Percentiles rank a stretch among this genome's conserved stretches.
Evolutionary conservation across 2,888 invertebrate species (phyloP).

Genomic region (Mythimna pallens): DNA sequence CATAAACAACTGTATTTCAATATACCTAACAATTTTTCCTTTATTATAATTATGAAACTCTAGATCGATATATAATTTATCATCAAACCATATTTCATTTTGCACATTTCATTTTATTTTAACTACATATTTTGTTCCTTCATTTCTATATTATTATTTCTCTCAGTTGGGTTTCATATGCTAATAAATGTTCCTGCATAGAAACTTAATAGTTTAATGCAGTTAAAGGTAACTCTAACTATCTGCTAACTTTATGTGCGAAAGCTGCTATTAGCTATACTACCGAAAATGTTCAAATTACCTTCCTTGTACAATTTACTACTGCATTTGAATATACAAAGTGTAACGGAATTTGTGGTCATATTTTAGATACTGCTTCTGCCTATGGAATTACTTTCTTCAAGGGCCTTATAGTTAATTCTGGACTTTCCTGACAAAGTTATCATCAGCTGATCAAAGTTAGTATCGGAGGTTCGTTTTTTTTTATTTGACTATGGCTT

Average conservation of each 20-base stretch:
- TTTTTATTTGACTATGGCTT: too few relatives aligned
- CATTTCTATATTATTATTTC: slow-evolving; percentile 13
- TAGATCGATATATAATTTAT: neutral
- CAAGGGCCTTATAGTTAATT: too few relatives aligned
- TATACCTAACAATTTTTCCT: neutral
- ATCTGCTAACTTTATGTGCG: slow-evolving; percentile 32
- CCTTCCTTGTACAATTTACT: slow-evolving; percentile 24
- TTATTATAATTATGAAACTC: neutral
- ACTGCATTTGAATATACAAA: slow-evolving; percentile 8
- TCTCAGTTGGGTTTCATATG: slow-evolving; percentile 4
- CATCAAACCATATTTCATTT: neutral
- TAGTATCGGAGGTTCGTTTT: too few relatives aligned
- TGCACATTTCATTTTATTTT: neutral
- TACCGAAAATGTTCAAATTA: slow-evolving; percentile 31
- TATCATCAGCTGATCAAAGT: too few relatives aligned
- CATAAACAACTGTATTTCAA: neutral
- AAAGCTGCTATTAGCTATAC: slow-evolving; percentile 20
- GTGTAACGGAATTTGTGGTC: too few relatives aligned
- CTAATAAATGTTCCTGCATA: slow-evolving; percentile 25
- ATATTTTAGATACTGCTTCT: neutral
- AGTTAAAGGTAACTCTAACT: slow-evolving; percentile 40
- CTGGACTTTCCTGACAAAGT: too few relatives aligned
- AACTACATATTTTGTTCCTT: neutral
- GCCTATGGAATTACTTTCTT: too few relatives aligned
- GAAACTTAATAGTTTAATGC: slow-evolving; percentile 46